A percentile compares a stretch with the other conserved stretches of the same genome.
These are phyloP conservation scores for Philereme transversata DNA, from an alignment of 2,888 invertebrate genomes.

Conservation along the genomic window DNA sequence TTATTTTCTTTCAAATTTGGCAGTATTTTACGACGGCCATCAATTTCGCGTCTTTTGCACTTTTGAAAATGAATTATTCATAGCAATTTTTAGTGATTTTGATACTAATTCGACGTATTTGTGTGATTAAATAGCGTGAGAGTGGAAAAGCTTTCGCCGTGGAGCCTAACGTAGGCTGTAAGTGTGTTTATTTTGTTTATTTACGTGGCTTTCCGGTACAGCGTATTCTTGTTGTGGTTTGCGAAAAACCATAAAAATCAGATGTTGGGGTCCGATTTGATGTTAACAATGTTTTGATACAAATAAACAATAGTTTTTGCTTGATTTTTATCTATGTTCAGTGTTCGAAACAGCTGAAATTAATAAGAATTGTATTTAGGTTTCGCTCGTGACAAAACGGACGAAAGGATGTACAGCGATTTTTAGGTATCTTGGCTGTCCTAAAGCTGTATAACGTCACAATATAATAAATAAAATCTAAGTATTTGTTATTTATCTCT, in stretches of 20 bases:
- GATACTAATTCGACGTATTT: not conserved
- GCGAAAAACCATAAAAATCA: constrained; percentile 22
- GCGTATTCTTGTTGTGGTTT: constrained; percentile 29
- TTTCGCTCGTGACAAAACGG: no score
- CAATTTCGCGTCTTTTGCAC: not conserved
- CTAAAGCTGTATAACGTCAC: no score
- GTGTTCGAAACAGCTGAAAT: no score
- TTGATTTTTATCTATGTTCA: no score
- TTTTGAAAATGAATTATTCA: constrained; percentile 9
- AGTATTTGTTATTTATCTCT: no score
- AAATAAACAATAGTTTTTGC: no score
- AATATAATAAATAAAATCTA: no score
- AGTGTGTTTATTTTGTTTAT: constrained; percentile 42
- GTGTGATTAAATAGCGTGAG: not conserved
- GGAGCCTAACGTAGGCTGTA: constrained; percentile 72
- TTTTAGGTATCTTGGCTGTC: no score
- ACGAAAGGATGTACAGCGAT: no score
- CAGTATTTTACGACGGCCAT: constrained; percentile 13
- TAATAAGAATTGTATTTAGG: no score
- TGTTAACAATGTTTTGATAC: constrained; percentile 38
- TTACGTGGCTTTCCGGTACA: constrained; percentile 30
- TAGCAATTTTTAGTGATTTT: constrained; percentile 4
- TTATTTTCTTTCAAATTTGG: constrained; percentile 1
- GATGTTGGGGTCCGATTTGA: constrained; percentile 7
- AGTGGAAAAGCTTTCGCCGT: constrained; percentile 50